Evolutionary conservation across 2,888 invertebrate species (phyloP).

Genomic region (Pinctada fucata): DNA sequence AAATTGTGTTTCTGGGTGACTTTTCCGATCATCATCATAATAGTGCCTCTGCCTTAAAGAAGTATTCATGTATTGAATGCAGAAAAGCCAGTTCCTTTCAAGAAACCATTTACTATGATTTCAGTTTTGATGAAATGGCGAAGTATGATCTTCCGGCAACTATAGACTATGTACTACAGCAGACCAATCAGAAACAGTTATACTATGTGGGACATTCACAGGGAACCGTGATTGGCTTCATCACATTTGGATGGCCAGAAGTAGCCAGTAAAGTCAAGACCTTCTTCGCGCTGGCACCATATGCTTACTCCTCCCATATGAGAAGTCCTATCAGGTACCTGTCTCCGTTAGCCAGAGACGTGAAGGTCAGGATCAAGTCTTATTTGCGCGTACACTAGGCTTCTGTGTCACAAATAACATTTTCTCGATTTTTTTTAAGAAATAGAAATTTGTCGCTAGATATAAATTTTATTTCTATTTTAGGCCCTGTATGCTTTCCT

Average conservation of each 20-base stretch:
- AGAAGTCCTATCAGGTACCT: conserved; percentile 63
- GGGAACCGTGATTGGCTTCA: conserved; percentile 80
- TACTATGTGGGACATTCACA: conserved; percentile 94
- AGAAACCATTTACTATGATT: no score
- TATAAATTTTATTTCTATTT: conserved; percentile 64
- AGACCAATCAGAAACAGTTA: conserved; percentile 81
- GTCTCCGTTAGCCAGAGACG: conserved; percentile 60
- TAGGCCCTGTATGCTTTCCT: conserved; percentile 81
- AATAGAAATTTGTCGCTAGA: no score
- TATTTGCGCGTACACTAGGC: no score
- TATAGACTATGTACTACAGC: conserved; percentile 82
- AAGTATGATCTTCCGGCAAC: conserved; percentile 90
- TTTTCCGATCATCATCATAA: no score
- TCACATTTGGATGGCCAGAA: conserved; percentile 68
- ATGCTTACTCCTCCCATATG: conserved; percentile 65
- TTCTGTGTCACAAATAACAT: no score
- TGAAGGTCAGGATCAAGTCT: conserved; percentile 43
- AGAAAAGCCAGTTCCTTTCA: no score
- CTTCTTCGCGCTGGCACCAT: conserved; percentile 77
- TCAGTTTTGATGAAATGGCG: conserved; percentile 91
- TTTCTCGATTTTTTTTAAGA: no score
- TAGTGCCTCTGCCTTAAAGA: no score
- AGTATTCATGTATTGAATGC: no score
- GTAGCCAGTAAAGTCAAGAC: conserved; percentile 72
- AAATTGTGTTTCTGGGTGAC: no score